Evolutionary conservation across 2,797 vertebrate genomes (phyloP), one percentile per base, ranked within the genome.

Genomic region (Liasis olivaceus): DNA sequence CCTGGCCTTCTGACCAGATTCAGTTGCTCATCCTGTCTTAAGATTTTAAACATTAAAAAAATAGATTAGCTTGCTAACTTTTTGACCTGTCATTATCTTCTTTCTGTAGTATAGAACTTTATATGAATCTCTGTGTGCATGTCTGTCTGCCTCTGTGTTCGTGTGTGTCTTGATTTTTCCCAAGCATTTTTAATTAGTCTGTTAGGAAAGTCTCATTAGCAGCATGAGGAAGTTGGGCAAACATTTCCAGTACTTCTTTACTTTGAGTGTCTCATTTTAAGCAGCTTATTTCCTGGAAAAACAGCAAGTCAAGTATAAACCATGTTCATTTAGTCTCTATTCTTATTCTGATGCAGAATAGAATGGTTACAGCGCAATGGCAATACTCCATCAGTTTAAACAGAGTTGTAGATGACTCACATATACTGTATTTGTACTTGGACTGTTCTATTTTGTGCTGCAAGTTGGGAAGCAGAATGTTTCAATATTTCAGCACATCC

Each of bases 181-280:
- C 62, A 62, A 90, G 85, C 64, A 93, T 93, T 90, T 90, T 90
- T 93, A 93, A 93, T 93, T 85, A 87, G 85, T 11, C 28, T 56
- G 56, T 87, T 87, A 90, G 87, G 26, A 89, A 26, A 59, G 77
- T 81, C 85, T 93, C 85, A 90, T 90, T 88, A 87, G 47, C 14
- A 12, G 66, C 51, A 31, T 81, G 58, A 81, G 31, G 66, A 87
- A 87, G n/a, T 72, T 90, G 58, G 47, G 64, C 85, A 87, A 93
- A 90, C 87, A 90, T 93, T 87, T 77, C 85, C 42, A 72, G 84
- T 13, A n/a, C 1, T 54, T 42, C 47, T 92, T 36, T 64, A 11
- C 47, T 84, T 81, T 63, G 26, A 88, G 24, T 17, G n/a, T 63
- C 69, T 92, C 47, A 6, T 63, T 90, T 87, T 47, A 77, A 47